Evolutionary conservation across 2,113 vertebrate species (phyloP).

Genomic region (Thamnophis sirtalis): DNA sequence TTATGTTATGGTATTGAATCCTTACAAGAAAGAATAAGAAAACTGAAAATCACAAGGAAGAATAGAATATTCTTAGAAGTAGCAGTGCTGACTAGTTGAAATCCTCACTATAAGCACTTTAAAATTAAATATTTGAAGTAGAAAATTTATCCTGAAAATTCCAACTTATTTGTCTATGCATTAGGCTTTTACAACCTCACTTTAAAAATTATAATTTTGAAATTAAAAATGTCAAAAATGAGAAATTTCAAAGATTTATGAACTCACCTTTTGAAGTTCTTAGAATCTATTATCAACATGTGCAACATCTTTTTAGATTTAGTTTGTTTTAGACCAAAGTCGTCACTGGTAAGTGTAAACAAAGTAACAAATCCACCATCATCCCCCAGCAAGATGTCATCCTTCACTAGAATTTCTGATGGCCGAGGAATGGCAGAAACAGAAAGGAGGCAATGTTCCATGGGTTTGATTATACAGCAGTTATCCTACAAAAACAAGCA

Average conservation of each 20-base stretch:
- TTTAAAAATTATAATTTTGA: neutral
- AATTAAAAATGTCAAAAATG: neutral
- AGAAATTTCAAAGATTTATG: neutral
- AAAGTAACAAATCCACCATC: conserved; percentile 67
- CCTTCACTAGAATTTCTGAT: conserved; percentile 47
- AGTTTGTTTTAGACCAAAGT: conserved; percentile 60
- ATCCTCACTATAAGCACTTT: neutral
- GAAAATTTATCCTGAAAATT: neutral
- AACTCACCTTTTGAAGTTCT: conserved; percentile 65
- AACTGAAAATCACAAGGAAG: neutral
- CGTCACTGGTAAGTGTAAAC: conserved; percentile 63
- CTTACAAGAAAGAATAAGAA: too few species aligned
- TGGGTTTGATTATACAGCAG: conserved; percentile 67
- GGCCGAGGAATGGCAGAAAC: conserved; percentile 53
- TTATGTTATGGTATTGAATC: neutral
- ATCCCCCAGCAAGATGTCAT: conserved; percentile 70
- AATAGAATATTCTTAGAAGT: neutral
- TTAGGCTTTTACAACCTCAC: neutral
- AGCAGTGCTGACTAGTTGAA: neutral
- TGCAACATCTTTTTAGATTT: conserved; percentile 54
- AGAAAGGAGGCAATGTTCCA: conserved; percentile 68
- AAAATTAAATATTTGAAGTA: neutral
- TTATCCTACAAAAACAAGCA: conserved; percentile 56
- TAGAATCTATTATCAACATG: conserved; percentile 56
- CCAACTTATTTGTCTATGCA: neutral